Conservation (phyloP, 2,113 vertebrate genomes). For the Shinisaurus crocodilurus region DNA sequence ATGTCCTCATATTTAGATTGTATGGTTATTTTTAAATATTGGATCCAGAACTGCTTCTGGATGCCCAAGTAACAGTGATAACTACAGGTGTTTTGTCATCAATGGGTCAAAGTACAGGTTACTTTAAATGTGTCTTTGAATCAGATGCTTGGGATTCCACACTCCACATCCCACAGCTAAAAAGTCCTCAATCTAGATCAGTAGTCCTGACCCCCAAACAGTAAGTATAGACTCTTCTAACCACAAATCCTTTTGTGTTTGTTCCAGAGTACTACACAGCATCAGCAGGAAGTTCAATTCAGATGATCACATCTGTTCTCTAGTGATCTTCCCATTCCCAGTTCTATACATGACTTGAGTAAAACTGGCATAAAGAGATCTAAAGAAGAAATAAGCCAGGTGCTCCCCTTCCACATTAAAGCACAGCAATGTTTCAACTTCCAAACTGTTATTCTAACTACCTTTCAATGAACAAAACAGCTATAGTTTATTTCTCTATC, state of each 20-base stretch:
- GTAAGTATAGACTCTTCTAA: constrained; percentile 38
- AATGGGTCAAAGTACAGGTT: neutral
- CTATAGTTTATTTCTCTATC: neutral
- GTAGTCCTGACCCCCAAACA: neutral
- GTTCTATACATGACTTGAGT: constrained; percentile 32
- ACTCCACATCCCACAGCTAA: neutral
- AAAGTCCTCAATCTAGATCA: neutral
- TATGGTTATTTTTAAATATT: neutral
- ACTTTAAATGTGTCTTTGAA: neutral
- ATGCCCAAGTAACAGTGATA: neutral
- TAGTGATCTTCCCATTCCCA: neutral
- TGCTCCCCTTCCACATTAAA: constrained; percentile 25
- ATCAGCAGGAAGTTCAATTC: constrained; percentile 23
- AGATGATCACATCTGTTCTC: constrained; percentile 8
- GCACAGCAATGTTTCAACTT: neutral
- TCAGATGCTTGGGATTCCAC: neutral
- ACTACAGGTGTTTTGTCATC: neutral
- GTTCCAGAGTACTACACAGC: neutral
- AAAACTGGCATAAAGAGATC: neutral
- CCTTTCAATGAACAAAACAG: neutral
- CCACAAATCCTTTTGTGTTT: constrained; percentile 51
- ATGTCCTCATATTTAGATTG: neutral
- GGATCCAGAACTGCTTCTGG: no score
- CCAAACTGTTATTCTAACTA: neutral
- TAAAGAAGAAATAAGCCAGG: constrained; percentile 29